Evolutionary conservation across 2,797 vertebrate species (phyloP).

Genomic region (Melanogrammus aeglefinus): DNA sequence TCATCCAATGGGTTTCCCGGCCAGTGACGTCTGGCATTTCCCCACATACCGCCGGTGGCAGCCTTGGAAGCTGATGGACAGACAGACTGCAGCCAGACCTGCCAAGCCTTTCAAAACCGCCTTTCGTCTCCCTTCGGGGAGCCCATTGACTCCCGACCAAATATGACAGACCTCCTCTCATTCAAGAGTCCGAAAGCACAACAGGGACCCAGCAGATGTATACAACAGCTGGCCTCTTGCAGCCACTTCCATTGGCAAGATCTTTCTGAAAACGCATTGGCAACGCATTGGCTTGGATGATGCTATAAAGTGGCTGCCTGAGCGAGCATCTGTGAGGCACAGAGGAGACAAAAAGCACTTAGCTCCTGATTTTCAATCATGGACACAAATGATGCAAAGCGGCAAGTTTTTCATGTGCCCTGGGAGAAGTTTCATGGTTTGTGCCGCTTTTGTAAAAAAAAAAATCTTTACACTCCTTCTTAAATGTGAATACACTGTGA

Average conservation of each 20-base stretch:
- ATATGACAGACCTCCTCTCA: not conserved
- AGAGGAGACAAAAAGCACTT: not conserved
- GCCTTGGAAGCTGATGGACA: not conserved
- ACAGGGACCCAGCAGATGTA: slow-evolving; percentile 3
- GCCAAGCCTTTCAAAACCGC: slow-evolving; percentile 1
- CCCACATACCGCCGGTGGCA: not conserved
- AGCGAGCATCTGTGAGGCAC: slow-evolving; percentile 1
- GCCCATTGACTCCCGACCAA: not conserved
- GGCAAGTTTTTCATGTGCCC: not conserved
- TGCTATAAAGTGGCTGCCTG: not conserved
- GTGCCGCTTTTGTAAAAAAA: not conserved
- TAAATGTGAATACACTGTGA: not conserved
- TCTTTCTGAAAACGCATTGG: not conserved
- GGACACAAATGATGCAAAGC: not conserved
- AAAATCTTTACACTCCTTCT: not conserved
- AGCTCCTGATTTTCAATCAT: not conserved
- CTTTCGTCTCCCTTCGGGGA: not conserved
- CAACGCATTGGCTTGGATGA: not conserved
- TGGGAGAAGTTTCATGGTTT: not conserved
- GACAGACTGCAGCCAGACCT: not conserved
- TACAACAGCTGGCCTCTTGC: not conserved
- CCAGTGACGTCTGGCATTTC: not conserved
- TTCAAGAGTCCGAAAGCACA: slow-evolving; percentile 1
- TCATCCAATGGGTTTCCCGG: not conserved
- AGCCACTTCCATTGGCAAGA: not conserved